Conservation (phyloP, 2,797 vertebrate species). For the Tragopan temminckii region DNA sequence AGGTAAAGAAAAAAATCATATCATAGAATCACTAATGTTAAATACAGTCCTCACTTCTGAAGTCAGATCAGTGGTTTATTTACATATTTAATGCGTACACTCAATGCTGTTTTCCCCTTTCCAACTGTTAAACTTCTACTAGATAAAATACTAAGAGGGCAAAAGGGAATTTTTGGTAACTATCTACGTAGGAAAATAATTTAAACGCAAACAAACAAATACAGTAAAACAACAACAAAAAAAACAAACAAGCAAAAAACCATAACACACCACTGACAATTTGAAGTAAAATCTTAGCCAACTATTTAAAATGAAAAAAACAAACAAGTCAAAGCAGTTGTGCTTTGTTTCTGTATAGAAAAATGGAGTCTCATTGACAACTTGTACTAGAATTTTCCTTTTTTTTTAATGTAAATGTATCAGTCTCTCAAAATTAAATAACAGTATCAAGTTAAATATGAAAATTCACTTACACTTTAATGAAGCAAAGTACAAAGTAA, state of each 20-base stretch:
- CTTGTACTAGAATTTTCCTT: not conserved
- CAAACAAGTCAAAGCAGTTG: not conserved
- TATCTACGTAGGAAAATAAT: not conserved
- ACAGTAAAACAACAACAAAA: not conserved
- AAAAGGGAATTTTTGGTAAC: conserved; percentile 4
- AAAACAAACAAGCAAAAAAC: not conserved
- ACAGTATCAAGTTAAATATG: not conserved
- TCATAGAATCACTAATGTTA: not conserved
- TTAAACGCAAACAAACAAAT: fast-evolving
- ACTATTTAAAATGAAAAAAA: not conserved
- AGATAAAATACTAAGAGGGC: not conserved
- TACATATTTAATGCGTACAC: not conserved
- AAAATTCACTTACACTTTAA: not conserved
- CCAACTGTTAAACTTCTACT: not conserved
- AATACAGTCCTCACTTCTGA: not conserved
- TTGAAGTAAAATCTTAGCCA: not conserved
- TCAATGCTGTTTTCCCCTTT: not conserved
- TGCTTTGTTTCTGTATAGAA: not conserved
- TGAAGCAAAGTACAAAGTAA: not conserved
- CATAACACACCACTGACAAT: not conserved
- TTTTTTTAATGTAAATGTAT: not conserved
- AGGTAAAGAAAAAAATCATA: not conserved
- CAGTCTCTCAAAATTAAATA: not conserved
- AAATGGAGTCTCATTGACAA: not conserved
- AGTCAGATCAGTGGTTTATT: not conserved